phyloP scores from a whole-genome alignment of 1,140 invertebrate genomes.

The Arion vulgaris region DNA sequence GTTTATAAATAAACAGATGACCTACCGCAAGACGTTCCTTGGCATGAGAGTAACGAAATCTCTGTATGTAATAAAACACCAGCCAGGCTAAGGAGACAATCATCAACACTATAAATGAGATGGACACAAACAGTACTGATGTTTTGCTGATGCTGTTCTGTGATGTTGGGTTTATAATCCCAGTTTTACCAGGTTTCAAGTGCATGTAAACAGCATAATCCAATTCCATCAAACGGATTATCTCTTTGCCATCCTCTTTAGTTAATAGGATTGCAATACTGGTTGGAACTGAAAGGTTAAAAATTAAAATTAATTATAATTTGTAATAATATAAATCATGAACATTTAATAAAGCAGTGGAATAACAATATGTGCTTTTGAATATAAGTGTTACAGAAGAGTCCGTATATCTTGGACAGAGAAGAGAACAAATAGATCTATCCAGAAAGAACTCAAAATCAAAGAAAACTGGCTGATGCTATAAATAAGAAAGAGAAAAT shows the following conservation, averaged over 20 bases:
- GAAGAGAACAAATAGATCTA: too few species aligned
- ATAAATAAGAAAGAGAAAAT: too few species aligned
- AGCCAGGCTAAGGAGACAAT: conserved; percentile 94
- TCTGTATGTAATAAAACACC: conserved; percentile 94
- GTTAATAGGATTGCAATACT: conserved; percentile 82
- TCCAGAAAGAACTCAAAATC: too few species aligned
- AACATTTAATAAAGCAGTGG: too few species aligned
- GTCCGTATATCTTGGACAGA: too few species aligned
- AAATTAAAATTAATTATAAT: background rate
- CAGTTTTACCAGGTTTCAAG: conserved; percentile 76
- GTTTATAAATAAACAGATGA: conserved; percentile 56
- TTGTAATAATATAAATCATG: too few species aligned
- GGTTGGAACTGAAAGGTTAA: background rate
- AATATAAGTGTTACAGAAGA: too few species aligned
- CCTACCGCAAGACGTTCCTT: conserved; percentile 85
- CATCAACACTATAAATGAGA: conserved; percentile 95
- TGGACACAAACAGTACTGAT: conserved; percentile 92
- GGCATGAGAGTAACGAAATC: conserved; percentile 92
- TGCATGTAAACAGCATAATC: conserved; percentile 79
- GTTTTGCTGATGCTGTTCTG: conserved; percentile 66
- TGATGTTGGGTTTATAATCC: background rate
- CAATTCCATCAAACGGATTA: conserved; percentile 80
- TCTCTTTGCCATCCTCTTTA: conserved; percentile 82
- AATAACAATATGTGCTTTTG: too few species aligned
- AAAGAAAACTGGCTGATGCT: too few species aligned